These are phyloP conservation scores for Bucorvus abyssinicus DNA, from an alignment of 2,797 vertebrate species.

Conservation along the genomic window DNA sequence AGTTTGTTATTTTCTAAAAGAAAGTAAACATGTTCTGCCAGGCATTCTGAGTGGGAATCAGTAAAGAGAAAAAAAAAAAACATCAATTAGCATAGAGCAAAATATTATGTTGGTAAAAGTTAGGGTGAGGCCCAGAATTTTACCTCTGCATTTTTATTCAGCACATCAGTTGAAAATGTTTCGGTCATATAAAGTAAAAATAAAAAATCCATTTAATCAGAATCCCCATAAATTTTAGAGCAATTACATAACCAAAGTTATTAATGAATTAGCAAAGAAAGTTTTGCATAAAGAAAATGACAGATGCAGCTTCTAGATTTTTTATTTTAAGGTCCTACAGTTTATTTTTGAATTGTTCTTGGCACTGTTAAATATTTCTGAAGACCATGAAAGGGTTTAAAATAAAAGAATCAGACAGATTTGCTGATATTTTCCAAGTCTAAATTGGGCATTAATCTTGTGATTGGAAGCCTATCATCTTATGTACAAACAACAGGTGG, in stretches of 20 bases:
- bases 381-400: conserved; percentile 36
- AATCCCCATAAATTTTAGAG: not conserved
- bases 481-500: conserved; percentile 63
- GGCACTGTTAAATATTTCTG: conserved; percentile 41
- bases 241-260: not conserved
- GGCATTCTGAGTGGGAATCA: not conserved
- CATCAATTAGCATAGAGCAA: not conserved
- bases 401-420: conserved; percentile 50
- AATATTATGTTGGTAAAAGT: not conserved
- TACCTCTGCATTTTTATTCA: not conserved
- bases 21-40: not conserved
- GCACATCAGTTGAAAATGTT: not conserved
- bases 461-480: conserved; percentile 42
- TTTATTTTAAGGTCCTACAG: not conserved
- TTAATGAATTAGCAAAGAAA: not conserved
- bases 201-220: not conserved
- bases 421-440: conserved; percentile 34
- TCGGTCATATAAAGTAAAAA: not conserved
- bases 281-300: conserved; percentile 18
- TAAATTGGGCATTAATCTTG: conserved; percentile 38
- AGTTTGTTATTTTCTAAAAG: not conserved
- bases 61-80: not conserved
- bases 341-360: conserved; percentile 57
- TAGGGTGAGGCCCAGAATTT: not conserved
- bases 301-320: conserved; percentile 26